Percentiles rank a stretch among this genome's conserved stretches.
phyloP scores from a whole-genome alignment of 2,797 vertebrate species.

The Amniataba percoides region DNA sequence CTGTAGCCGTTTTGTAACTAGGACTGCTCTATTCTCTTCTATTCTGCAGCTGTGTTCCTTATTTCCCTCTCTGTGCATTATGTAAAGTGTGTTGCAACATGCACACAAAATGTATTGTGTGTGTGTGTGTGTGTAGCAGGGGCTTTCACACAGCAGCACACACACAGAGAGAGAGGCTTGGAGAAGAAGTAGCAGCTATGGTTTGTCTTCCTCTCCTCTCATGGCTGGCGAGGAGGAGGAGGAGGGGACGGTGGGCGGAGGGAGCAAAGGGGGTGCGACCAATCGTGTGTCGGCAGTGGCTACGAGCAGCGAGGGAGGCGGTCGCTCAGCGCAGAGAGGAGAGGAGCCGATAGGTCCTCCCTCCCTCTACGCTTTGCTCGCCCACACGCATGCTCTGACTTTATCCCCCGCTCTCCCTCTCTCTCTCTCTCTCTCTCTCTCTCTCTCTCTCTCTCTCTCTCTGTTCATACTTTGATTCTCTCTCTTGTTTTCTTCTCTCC shows the following conservation, averaged over 20 bases:
- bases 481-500: conserved; percentile 43
- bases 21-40: neutral
- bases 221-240: conserved; percentile 64
- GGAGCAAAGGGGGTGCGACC: conserved; percentile 85
- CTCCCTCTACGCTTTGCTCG: conserved; percentile 16
- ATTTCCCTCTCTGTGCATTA: neutral
- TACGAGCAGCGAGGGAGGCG: conserved; percentile 59
- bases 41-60: neutral
- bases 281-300: conserved; percentile 77
- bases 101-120: conserved; percentile 19
- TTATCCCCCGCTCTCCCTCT: conserved; percentile 7
- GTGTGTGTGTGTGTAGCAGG: conserved; percentile 19
- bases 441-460: conserved; percentile 25
- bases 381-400: conserved; percentile 45
- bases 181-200: conserved; percentile 48
- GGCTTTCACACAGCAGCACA: conserved; percentile 10
- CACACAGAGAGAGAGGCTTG: neutral
- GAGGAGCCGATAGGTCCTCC: conserved; percentile 44
- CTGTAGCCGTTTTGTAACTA: neutral
- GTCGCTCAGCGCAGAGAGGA: neutral
- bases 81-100: conserved; percentile 35
- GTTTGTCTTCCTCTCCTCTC: conserved; percentile 62
- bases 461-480: conserved; percentile 39
- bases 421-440: conserved; percentile 24
- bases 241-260: conserved; percentile 75